phyloP scores from a whole-genome alignment of 92 coral and sea anemone species.

The Porites cylindrica region DNA sequence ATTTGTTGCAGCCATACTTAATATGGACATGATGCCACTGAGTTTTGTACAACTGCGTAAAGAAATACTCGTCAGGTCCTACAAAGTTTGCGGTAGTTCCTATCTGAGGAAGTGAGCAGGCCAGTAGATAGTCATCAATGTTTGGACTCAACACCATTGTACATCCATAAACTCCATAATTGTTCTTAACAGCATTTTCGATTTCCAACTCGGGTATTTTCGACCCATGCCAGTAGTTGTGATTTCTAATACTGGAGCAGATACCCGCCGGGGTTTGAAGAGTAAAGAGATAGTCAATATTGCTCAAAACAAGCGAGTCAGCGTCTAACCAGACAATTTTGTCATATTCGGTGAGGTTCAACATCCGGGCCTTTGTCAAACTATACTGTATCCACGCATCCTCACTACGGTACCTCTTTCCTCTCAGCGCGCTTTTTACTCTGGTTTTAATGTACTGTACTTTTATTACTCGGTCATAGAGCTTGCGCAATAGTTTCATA shows the following conservation, averaged over 20 bases:
- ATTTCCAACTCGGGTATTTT: constrained; percentile 83
- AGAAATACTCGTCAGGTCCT: constrained; percentile 92
- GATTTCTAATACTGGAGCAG: constrained; percentile 85
- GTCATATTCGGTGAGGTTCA: constrained; percentile 84
- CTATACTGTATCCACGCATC: constrained; percentile 81
- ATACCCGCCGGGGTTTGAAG: constrained; percentile 89
- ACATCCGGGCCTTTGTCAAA: constrained; percentile 84
- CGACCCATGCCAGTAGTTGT: constrained; percentile 80
- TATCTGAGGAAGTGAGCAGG: constrained; percentile 79
- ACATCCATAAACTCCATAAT: constrained; percentile 89
- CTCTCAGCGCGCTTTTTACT: constrained; percentile 75
- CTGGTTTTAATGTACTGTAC: constrained; percentile 75
- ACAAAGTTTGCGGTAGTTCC: constrained; percentile 76
- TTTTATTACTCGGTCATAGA: constrained; percentile 81
- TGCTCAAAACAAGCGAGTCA: constrained; percentile 72
- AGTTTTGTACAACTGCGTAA: constrained; percentile 81
- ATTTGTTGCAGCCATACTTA: constrained; percentile 78
- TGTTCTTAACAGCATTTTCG: constrained; percentile 77
- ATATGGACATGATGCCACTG: constrained; percentile 87
- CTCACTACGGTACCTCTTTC: constrained; percentile 79
- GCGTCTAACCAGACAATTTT: constrained; percentile 90
- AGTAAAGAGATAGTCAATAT: constrained; percentile 75
- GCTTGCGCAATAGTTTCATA: constrained; percentile 73
- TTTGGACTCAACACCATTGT: constrained; percentile 80
- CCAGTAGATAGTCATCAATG: constrained; percentile 77